Evolutionary conservation across 1,140 invertebrate species (phyloP).

Genomic region (Epicauta chinensis): DNA sequence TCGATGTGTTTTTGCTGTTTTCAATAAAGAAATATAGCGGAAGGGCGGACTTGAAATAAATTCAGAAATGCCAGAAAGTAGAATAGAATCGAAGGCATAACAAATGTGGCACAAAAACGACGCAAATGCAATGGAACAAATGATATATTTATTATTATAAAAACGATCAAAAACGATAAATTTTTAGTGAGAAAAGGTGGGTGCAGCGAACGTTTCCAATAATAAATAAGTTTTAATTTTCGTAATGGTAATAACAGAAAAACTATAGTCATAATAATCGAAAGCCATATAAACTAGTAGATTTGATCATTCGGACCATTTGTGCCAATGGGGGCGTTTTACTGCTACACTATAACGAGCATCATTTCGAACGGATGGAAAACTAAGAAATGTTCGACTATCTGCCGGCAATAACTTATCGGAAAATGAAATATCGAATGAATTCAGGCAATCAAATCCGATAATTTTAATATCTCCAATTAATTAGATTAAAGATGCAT

Average conservation of each 20-base stretch:
- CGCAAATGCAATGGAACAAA: conserved; percentile 32
- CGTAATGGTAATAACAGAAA: conserved; percentile 19
- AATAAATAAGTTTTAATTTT: no score
- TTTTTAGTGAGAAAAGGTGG: conserved; percentile 10
- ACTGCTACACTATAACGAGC: conserved; percentile 11
- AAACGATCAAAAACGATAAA: conserved; percentile 20
- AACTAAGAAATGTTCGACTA: conserved; percentile 1
- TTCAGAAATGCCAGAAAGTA: conserved; percentile 22
- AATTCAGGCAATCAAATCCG: neutral
- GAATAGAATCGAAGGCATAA: conserved; percentile 35
- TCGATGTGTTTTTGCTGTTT: no score
- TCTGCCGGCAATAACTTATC: conserved; percentile 5
- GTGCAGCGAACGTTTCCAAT: no score
- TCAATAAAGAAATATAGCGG: conserved; percentile 29
- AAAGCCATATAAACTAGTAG: conserved; percentile 31
- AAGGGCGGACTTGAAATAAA: conserved; percentile 28
- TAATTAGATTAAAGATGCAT: conserved; percentile 22
- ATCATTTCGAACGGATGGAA: neutral
- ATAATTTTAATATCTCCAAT: conserved; percentile 20
- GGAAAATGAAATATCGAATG: conserved; percentile 1
- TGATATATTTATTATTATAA: conserved; percentile 37
- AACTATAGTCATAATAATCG: conserved; percentile 28
- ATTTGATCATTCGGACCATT: conserved; percentile 37
- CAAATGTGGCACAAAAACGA: conserved; percentile 35
- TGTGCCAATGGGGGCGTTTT: conserved; percentile 35